A percentile compares a stretch with the other conserved stretches of the same genome.
These are phyloP conservation scores for Neosalanx taihuensis DNA, from an alignment of 2,797 vertebrate species.

Conservation along the genomic window DNA sequence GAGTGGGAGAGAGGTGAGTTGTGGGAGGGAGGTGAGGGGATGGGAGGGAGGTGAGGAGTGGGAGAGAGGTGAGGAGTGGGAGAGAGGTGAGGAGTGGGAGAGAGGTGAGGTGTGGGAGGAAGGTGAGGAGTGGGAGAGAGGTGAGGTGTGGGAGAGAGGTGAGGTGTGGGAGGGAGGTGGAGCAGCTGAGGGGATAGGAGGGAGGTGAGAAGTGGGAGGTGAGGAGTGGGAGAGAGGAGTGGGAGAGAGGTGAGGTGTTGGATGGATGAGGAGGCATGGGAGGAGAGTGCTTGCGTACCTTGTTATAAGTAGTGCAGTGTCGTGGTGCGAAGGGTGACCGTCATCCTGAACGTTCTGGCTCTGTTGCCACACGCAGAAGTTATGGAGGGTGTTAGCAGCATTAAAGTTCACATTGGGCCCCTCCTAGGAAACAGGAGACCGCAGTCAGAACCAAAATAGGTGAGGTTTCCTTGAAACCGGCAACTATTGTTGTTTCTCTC, in stretches of 20 bases:
- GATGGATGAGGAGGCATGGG: background rate
- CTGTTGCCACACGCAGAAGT: constrained; percentile 97
- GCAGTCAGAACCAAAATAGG: background rate
- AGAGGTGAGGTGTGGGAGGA: too few relatives aligned
- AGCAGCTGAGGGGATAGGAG: too few relatives aligned
- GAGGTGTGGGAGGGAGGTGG: too few relatives aligned
- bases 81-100: too few relatives aligned
- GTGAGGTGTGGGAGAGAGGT: too few relatives aligned
- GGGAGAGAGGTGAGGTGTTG: background rate
- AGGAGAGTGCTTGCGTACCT: constrained; percentile 66
- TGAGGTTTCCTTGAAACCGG: background rate
- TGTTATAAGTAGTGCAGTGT: constrained; percentile 95
- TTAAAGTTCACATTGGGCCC: constrained; percentile 91
- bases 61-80: too few relatives aligned
- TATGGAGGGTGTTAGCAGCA: constrained; percentile 89
- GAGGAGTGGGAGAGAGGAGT: background rate
- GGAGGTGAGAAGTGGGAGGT: background rate
- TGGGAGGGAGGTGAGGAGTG: too few relatives aligned
- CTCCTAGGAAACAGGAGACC: constrained; percentile 71
- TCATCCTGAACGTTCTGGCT: constrained; percentile 87
- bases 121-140: too few relatives aligned
- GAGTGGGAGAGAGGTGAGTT: too few relatives aligned
- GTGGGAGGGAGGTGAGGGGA: too few relatives aligned
- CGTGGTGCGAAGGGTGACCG: constrained; percentile 88
- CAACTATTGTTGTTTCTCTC: too few relatives aligned